Evolutionary conservation across 2,113 vertebrate genomes (phyloP).

Genomic region (Dissostichus mawsoni): DNA sequence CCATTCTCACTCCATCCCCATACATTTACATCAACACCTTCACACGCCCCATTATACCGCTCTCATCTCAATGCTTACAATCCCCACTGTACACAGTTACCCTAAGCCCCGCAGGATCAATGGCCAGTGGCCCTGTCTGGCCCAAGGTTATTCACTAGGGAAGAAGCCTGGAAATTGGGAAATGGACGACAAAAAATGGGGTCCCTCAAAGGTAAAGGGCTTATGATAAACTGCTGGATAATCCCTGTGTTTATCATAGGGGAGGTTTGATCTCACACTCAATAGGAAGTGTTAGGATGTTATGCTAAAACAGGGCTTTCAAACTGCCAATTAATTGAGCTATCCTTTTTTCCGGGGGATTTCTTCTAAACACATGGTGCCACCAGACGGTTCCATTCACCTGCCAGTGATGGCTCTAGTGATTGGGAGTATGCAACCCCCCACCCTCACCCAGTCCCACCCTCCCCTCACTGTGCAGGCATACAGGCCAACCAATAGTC

Average conservation of each 20-base stretch:
- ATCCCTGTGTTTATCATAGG: conserved; percentile 61
- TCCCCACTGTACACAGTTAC: conserved; percentile 27
- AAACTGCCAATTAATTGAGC: conserved; percentile 58
- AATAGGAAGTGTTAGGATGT: conserved; percentile 45
- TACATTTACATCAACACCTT: conserved; percentile 28
- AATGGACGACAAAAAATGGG: conserved; percentile 58
- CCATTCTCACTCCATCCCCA: conserved; percentile 53
- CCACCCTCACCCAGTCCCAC: background rate
- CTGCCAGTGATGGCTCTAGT: conserved; percentile 5
- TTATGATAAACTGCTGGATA: conserved; percentile 64
- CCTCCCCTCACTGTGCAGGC: background rate
- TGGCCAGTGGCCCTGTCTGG: conserved; percentile 69
- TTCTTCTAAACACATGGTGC: conserved; percentile 51
- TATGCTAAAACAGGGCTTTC: conserved; percentile 16
- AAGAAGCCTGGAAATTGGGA: conserved; percentile 54
- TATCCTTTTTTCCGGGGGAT: background rate
- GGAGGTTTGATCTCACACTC: conserved; percentile 67
- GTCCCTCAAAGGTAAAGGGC: conserved; percentile 64
- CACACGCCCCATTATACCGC: conserved; percentile 3
- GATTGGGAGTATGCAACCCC: background rate
- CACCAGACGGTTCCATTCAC: conserved; percentile 30
- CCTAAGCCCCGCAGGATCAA: conserved; percentile 73
- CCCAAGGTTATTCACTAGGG: conserved; percentile 51
- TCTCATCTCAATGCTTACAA: conserved; percentile 14
- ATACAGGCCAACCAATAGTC: background rate